phyloP scores from a whole-genome alignment of 2,113 vertebrate species.

The Myrmophylax atrothorax region DNA sequence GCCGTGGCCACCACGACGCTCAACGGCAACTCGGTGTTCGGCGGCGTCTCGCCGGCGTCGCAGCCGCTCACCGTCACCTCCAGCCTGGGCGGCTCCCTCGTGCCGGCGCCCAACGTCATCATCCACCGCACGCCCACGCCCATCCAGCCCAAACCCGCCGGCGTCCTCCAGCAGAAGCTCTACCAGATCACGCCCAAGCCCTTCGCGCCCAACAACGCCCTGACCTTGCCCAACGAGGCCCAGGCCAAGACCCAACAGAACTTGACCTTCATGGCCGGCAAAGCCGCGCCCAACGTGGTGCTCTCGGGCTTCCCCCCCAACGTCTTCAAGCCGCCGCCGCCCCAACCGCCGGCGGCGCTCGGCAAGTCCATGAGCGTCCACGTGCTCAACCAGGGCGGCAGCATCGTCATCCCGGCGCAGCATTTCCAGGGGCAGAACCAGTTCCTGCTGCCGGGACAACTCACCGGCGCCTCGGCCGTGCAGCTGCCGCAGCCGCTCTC shows the following conservation, averaged over 20 bases:
- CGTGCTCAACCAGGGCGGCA: conserved; percentile 89
- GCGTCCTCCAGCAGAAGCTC: conserved; percentile 87
- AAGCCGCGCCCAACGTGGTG: conserved; percentile 88
- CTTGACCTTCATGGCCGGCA: conserved; percentile 89
- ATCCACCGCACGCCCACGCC: conserved; percentile 94
- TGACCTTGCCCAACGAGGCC: not conserved
- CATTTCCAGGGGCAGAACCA: conserved; percentile 88
- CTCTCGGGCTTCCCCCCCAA: conserved; percentile 85
- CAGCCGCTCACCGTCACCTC: conserved; percentile 77
- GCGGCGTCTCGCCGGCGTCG: not conserved
- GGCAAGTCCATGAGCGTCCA: conserved; percentile 93
- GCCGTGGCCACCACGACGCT: conserved; percentile 67
- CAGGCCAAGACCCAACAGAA: conserved; percentile 78
- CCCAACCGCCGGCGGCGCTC: conserved; percentile 74
- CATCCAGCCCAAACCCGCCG: conserved; percentile 94
- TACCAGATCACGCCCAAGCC: conserved; percentile 84
- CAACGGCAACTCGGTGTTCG: conserved; percentile 77
- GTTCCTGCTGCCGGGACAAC: conserved; percentile 82
- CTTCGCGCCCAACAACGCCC: conserved; percentile 52
- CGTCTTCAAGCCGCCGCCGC: conserved; percentile 78
- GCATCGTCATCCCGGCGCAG: conserved; percentile 93
- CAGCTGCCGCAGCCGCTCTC: conserved; percentile 77
- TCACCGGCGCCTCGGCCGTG: conserved; percentile 46
- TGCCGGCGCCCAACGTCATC: conserved; percentile 87
- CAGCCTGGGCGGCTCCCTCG: conserved; percentile 80